A percentile compares a stretch with the other conserved stretches of the same genome.
phyloP scores from a whole-genome alignment of 2,797 vertebrate genomes.

The Peromyscus melanophrys region DNA sequence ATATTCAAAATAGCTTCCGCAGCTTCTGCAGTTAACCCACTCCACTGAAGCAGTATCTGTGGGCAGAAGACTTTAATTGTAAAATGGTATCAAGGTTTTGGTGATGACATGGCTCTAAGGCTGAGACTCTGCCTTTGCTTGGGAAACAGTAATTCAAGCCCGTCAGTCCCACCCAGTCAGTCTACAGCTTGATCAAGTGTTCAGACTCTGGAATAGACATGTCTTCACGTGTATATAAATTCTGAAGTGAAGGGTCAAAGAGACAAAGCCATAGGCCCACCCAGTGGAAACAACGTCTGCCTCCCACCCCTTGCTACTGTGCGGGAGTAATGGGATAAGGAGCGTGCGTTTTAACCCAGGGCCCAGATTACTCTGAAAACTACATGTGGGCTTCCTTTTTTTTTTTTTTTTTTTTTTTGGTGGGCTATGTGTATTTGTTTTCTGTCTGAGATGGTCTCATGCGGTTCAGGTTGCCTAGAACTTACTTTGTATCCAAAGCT shows the following conservation, averaged over 20 bases:
- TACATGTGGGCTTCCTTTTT: not conserved
- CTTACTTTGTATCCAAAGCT: not conserved
- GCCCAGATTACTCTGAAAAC: slow-evolving; percentile 3
- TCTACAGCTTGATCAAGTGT: not conserved
- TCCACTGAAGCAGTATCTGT: not conserved
- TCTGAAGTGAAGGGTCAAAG: not conserved
- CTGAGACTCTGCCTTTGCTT: not conserved
- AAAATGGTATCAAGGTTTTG: not conserved
- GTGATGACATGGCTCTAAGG: not conserved
- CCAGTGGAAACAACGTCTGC: not conserved
- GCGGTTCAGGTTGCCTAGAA: not conserved
- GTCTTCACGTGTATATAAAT: not conserved
- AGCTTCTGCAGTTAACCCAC: not conserved
- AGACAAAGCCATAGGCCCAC: not conserved
- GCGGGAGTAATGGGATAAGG: not conserved
- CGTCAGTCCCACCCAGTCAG: not conserved
- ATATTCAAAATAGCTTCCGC: slow-evolving; percentile 2
- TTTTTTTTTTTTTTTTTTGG: not conserved
- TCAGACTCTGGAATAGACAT: not conserved
- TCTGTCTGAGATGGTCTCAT: not conserved
- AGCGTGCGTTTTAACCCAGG: not conserved
- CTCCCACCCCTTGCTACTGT: not conserved
- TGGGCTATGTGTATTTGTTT: not conserved
- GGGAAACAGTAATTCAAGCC: not conserved
- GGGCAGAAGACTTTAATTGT: not conserved